Conservation (phyloP, 1,140 invertebrate genomes). For the Heliconius hewitsoni region DNA sequence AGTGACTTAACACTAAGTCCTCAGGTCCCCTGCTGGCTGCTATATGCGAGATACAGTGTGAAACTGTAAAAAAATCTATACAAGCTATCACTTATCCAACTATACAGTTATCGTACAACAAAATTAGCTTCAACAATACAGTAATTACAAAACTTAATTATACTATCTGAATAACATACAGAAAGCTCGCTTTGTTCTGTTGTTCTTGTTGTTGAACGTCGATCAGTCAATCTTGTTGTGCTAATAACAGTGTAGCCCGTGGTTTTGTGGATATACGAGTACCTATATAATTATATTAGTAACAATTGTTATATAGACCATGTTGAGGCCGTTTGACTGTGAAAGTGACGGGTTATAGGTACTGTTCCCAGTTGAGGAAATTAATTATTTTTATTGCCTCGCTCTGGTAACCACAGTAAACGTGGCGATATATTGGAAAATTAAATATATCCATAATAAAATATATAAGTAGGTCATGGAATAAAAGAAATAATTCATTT, state of each 20-base stretch:
- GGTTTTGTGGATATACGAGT: neutral
- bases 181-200: conserved; percentile 10
- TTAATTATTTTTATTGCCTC: too few species aligned
- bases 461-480: too few species aligned
- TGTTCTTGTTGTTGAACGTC: neutral
- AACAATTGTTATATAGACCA: too few species aligned
- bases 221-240: conserved; percentile 9
- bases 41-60: neutral
- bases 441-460: too few species aligned
- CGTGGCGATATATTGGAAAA: too few species aligned
- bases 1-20: too few species aligned
- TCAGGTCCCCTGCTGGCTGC: neutral
- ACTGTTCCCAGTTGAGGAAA: too few species aligned
- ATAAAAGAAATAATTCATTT: too few species aligned
- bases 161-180: neutral
- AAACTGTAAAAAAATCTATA: neutral
- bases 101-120: neutral
- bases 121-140: neutral
- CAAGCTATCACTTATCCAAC: too few species aligned
- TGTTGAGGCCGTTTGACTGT: too few species aligned
- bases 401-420: too few species aligned
- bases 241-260: neutral
- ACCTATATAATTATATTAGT: neutral
- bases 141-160: conserved; percentile 11
- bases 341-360: too few species aligned